These are phyloP conservation scores for Drosophila watanabei DNA, from an alignment of 1,140 invertebrate species.

Conservation along the genomic window DNA sequence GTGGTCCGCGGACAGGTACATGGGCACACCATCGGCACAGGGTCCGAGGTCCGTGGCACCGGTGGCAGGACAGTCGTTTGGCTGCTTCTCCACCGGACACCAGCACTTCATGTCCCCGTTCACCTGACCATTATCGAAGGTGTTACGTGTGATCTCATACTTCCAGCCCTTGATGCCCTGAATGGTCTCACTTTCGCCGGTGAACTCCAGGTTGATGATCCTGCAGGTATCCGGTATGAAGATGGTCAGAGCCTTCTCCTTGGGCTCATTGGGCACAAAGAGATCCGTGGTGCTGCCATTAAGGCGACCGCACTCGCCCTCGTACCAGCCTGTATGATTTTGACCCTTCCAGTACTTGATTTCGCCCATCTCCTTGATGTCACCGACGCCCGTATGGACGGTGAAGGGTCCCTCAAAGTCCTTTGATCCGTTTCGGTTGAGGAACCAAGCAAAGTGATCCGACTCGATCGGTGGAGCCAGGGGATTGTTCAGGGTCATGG, in stretches of 20 bases:
- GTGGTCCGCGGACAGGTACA: conserved; percentile 94
- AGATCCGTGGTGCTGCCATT: conserved; percentile 91
- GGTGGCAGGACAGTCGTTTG: conserved; percentile 84
- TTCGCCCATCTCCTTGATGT: conserved; percentile 89
- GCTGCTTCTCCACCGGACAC: conserved; percentile 78
- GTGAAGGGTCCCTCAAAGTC: conserved; percentile 91
- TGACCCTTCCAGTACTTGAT: conserved; percentile 90
- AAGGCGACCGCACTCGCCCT: conserved; percentile 88
- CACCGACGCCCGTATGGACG: conserved; percentile 89
- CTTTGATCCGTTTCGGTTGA: conserved; percentile 90
- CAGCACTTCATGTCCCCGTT: conserved; percentile 88
- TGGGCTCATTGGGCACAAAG: conserved; percentile 89
- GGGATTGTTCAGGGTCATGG: conserved; percentile 86
- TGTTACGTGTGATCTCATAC: conserved; percentile 87
- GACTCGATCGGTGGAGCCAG: conserved; percentile 89
- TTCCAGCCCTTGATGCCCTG: conserved; percentile 87
- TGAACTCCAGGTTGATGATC: conserved; percentile 86
- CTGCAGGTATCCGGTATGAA: conserved; percentile 91
- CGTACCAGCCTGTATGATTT: conserved; percentile 87
- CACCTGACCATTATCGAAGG: conserved; percentile 90
- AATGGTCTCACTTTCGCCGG: conserved; percentile 73
- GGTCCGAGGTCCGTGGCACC: conserved; percentile 89
- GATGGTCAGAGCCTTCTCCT: conserved; percentile 87
- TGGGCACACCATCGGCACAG: conserved; percentile 91
- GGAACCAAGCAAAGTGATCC: conserved; percentile 92